Evolutionary conservation across 2,113 vertebrate genomes (phyloP).

Genomic region (Tiliqua scincoides): DNA sequence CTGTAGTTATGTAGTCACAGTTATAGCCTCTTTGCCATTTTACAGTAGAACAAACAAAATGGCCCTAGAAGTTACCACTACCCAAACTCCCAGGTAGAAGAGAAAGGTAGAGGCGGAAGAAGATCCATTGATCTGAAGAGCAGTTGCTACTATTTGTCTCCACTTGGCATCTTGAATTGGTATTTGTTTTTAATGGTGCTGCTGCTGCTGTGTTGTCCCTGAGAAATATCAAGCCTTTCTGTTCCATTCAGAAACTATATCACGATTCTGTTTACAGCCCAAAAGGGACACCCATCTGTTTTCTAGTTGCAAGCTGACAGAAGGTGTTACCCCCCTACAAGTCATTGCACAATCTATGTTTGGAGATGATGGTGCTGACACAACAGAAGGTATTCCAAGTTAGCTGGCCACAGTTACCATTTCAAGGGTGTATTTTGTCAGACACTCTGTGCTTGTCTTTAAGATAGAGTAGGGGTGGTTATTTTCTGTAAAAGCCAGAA

Average conservation of each 20-base stretch:
- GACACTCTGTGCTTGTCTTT: background rate
- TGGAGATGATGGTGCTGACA: slow-evolving; percentile 6
- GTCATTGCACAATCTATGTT: slow-evolving; percentile 8
- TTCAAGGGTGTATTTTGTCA: slow-evolving; percentile 29
- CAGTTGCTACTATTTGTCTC: background rate
- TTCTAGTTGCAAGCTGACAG: slow-evolving; percentile 27
- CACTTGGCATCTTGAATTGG: background rate
- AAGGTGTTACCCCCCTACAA: slow-evolving; percentile 20
- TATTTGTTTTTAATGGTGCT: background rate
- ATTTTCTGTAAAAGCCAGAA: background rate
- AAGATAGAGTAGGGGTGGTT: slow-evolving; percentile 1
- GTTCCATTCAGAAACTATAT: slow-evolving; percentile 26
- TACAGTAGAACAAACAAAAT: background rate
- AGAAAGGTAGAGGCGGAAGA: too few species aligned
- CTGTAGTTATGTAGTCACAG: background rate
- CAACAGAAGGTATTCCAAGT: background rate
- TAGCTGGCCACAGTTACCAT: background rate
- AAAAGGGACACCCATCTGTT: slow-evolving; percentile 21
- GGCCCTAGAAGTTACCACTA: background rate
- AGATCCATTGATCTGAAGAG: background rate
- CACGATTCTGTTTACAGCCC: slow-evolving; percentile 25
- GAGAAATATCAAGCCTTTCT: slow-evolving; percentile 15
- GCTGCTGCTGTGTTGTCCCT: slow-evolving; percentile 5
- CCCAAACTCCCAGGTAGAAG: background rate
- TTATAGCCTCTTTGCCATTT: background rate